phyloP scores from a whole-genome alignment of 1,140 invertebrate genomes.

The Pseudomyrmex dendroicus region DNA sequence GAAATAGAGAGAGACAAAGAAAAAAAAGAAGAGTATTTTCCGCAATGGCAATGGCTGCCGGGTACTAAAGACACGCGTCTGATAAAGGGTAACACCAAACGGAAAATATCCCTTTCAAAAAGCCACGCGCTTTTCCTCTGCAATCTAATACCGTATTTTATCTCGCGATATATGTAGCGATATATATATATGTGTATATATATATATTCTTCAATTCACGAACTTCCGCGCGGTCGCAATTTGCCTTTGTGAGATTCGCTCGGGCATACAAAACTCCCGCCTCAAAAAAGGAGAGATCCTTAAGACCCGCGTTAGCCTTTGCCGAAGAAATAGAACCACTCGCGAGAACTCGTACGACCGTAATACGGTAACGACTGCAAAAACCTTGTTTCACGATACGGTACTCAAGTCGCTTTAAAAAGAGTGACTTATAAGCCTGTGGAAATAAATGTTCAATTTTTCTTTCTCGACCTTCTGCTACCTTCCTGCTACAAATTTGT shows the following conservation, averaged over 20 bases:
- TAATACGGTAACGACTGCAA: neutral
- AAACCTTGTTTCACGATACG: neutral
- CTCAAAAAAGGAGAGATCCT: neutral
- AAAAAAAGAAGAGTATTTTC: neutral
- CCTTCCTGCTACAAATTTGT: neutral
- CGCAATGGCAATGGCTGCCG: neutral
- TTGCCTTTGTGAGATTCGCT: slow-evolving; percentile 42
- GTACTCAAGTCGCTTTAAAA: neutral
- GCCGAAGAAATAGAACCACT: neutral
- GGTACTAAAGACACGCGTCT: slow-evolving; percentile 22
- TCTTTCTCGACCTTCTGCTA: neutral
- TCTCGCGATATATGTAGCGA: neutral
- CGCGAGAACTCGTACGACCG: neutral
- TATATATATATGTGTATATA: too few relatives aligned
- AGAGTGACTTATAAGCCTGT: neutral
- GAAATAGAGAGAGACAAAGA: slow-evolving; percentile 1
- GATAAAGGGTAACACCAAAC: slow-evolving; percentile 5
- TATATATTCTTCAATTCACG: slow-evolving; percentile 1
- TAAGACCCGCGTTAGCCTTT: slow-evolving; percentile 6
- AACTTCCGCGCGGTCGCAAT: slow-evolving; percentile 32
- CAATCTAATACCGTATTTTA: slow-evolving; percentile 21
- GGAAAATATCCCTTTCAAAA: slow-evolving; percentile 44
- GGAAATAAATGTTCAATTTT: neutral
- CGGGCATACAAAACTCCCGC: neutral
- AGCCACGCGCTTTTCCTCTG: neutral